phyloP scores from a whole-genome alignment of 2,113 vertebrate genomes.

The Genyomyrus donnyi region DNA sequence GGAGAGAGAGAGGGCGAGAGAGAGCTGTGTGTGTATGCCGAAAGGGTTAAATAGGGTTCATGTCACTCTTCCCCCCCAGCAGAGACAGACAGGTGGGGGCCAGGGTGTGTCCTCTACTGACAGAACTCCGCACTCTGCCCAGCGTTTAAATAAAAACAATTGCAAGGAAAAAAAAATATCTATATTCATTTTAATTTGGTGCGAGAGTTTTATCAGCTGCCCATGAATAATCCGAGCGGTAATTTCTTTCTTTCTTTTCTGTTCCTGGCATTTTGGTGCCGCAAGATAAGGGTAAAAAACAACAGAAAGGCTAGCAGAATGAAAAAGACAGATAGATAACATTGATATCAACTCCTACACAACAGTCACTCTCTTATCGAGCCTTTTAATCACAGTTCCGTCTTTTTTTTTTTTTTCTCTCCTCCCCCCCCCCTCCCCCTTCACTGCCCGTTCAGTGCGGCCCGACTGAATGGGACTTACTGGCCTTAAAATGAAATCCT shows the following conservation, averaged over 20 bases:
- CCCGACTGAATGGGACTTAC: constrained; percentile 63
- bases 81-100: constrained; percentile 35
- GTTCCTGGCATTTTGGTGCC: constrained; percentile 95
- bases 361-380: constrained; percentile 82
- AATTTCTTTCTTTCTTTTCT: constrained; percentile 73
- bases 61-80: neutral
- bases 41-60: constrained; percentile 23
- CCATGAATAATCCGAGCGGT: constrained; percentile 72
- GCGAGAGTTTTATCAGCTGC: constrained; percentile 68
- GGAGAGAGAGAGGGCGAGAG: constrained; percentile 31
- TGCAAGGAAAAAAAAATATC: constrained; percentile 27
- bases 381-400: constrained; percentile 84
- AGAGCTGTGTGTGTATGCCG: neutral
- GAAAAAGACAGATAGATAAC: constrained; percentile 94
- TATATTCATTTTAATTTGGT: constrained; percentile 66
- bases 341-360: constrained; percentile 91
- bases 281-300: constrained; percentile 88
- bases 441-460: constrained; percentile 56
- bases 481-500: constrained; percentile 65
- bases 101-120: constrained; percentile 39
- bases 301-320: constrained; percentile 86
- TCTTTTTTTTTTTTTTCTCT: constrained; percentile 43
- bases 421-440: constrained; percentile 14
- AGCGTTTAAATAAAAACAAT: constrained; percentile 44
- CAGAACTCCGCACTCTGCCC: constrained; percentile 27